phyloP scores from a whole-genome alignment of 2,888 invertebrate genomes.

The Caenorhabditis uteleia region DNA sequence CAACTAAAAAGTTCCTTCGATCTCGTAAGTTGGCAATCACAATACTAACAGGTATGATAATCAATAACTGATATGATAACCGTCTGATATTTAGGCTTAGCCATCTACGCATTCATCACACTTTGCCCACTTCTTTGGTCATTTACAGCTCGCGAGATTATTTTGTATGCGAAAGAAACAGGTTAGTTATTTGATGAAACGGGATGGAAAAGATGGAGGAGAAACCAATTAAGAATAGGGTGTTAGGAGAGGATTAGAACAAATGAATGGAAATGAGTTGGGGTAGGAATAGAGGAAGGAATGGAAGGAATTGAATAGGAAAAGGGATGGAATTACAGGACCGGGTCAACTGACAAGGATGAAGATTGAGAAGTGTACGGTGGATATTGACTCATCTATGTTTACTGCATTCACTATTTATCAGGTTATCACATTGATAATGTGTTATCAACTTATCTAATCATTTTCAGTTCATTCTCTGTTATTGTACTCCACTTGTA shows the following conservation, averaged over 20 bases:
- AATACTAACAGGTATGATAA: conserved; percentile 55
- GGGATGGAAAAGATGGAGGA: no score
- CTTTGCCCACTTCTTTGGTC: conserved; percentile 65
- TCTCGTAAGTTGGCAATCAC: conserved; percentile 58
- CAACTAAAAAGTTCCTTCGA: conserved; percentile 60
- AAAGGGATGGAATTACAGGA: conserved; percentile 37
- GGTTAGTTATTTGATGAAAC: no score
- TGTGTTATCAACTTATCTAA: neutral
- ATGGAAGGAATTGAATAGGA: neutral
- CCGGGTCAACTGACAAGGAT: conserved; percentile 61
- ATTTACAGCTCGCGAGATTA: conserved; percentile 64
- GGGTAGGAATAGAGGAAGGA: conserved; percentile 1
- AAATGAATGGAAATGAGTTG: no score
- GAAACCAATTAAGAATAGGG: no score
- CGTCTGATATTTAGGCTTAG: conserved; percentile 53
- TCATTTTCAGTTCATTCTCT: conserved; percentile 58
- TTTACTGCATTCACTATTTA: conserved; percentile 58
- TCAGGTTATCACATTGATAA: conserved; percentile 22
- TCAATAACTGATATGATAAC: neutral
- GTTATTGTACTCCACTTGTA: conserved; percentile 64
- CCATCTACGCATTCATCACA: conserved; percentile 63
- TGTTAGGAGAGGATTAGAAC: neutral
- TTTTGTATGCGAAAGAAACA: conserved; percentile 66
- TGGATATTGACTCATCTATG: conserved; percentile 55
- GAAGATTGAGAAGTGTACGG: conserved; percentile 68